Percentiles rank a stretch among this genome's conserved stretches.
Conservation (phyloP, 2,797 vertebrate genomes). For the Mareca penelope region DNA sequence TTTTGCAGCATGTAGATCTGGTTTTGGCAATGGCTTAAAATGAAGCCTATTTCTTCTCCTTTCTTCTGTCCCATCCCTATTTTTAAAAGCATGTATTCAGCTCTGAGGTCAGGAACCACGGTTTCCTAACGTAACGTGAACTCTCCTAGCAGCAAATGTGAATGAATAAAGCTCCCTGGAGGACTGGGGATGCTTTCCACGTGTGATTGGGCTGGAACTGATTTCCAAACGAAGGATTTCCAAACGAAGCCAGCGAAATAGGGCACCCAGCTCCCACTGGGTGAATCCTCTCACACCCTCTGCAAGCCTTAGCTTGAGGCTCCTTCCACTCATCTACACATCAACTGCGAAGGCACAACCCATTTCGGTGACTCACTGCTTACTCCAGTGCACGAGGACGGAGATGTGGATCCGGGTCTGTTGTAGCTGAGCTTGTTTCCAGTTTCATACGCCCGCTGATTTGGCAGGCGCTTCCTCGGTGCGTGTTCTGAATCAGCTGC, state of each 20-base stretch:
- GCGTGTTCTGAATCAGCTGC: not conserved
- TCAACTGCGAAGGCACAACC: not conserved
- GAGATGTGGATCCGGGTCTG: not conserved
- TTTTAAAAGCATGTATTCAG: constrained; percentile 20
- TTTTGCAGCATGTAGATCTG: not conserved
- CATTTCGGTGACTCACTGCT: not conserved
- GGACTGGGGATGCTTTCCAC: not conserved
- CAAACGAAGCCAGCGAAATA: not conserved
- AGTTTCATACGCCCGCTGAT: not conserved
- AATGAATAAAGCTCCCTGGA: constrained; percentile 29
- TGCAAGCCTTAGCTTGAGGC: not conserved
- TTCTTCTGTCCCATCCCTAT: not conserved
- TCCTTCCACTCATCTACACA: constrained; percentile 9
- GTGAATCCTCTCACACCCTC: not conserved
- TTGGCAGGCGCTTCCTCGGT: not conserved
- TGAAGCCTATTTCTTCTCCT: constrained; percentile 1
- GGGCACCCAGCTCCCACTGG: not conserved
- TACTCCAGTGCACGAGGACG: not conserved
- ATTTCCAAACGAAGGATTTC: not conserved
- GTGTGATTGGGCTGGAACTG: not conserved
- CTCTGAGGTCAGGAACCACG: not conserved
- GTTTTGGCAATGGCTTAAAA: not conserved
- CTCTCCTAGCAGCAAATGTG: not conserved
- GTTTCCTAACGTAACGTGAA: constrained; percentile 32
- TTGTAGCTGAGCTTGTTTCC: not conserved